Conservation (phyloP, 2,113 vertebrate species). For the Myiopsitta monachus region DNA sequence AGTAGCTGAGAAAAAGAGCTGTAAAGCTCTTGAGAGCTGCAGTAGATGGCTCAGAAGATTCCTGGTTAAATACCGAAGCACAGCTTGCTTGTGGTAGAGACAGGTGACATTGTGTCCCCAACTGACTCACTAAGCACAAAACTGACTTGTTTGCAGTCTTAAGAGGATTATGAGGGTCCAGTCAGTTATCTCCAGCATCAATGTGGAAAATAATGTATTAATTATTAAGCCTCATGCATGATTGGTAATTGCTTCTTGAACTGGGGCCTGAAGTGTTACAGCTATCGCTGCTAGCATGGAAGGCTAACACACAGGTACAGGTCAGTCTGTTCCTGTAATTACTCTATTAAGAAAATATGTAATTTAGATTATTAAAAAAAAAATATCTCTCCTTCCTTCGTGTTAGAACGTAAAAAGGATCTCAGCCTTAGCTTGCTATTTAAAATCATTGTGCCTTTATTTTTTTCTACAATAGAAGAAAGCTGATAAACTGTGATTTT, state of each 20-base stretch:
- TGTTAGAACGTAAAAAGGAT: constrained; percentile 21
- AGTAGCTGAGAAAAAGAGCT: neutral
- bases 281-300: neutral
- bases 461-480: constrained; percentile 24
- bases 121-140: fast-evolving
- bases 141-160: neutral
- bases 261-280: neutral
- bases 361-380: constrained; percentile 23
- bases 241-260: neutral
- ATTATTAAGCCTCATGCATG: neutral
- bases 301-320: neutral
- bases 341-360: constrained; percentile 28
- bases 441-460: constrained; percentile 37
- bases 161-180: neutral
- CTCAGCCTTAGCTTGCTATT: constrained; percentile 30
- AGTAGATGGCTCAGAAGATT: neutral
- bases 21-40: neutral
- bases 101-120: neutral
- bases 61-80: neutral
- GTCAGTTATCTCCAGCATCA: neutral
- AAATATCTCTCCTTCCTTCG: constrained; percentile 34
- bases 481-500: neutral
- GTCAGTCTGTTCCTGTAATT: neutral
- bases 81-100: neutral
- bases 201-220: neutral